Conservation (phyloP, 2,888 invertebrate genomes). For the Chrysomela aeneicollis region DNA sequence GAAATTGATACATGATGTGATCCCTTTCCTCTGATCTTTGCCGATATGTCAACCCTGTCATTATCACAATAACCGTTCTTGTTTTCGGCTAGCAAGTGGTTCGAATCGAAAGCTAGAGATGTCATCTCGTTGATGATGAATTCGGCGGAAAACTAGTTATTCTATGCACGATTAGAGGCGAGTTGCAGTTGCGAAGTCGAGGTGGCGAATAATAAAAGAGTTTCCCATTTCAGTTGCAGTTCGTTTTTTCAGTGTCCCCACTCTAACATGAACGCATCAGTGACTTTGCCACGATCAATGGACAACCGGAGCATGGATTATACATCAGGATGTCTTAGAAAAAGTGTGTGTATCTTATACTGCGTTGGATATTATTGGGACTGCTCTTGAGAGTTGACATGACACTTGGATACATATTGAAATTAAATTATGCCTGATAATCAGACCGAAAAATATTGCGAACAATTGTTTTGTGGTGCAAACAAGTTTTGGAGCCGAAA, state of each 20-base stretch:
- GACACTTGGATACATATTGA: too few relatives aligned
- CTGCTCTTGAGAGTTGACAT: too few relatives aligned
- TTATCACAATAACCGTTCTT: neutral
- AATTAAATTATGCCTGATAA: too few relatives aligned
- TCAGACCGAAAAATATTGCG: too few relatives aligned
- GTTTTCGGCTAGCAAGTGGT: neutral
- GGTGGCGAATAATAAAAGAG: too few relatives aligned
- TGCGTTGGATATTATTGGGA: too few relatives aligned
- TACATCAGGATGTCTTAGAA: neutral
- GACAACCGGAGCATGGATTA: neutral
- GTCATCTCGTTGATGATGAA: neutral
- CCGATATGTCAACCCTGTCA: slow-evolving; percentile 3
- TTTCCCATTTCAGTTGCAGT: neutral
- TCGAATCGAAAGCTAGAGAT: neutral
- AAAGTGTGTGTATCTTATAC: too few relatives aligned
- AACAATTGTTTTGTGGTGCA: too few relatives aligned
- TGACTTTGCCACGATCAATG: neutral
- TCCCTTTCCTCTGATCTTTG: slow-evolving; percentile 26
- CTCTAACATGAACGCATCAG: neutral
- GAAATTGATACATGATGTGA: slow-evolving; percentile 48
- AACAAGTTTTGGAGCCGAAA: too few relatives aligned
- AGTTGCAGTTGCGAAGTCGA: too few relatives aligned
- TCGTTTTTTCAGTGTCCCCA: neutral
- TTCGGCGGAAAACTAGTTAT: neutral
- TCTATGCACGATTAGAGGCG: neutral